These are phyloP conservation scores for Lepeophtheirus nordmannii DNA, from an alignment of 2,888 invertebrate species.

Conservation along the genomic window DNA sequence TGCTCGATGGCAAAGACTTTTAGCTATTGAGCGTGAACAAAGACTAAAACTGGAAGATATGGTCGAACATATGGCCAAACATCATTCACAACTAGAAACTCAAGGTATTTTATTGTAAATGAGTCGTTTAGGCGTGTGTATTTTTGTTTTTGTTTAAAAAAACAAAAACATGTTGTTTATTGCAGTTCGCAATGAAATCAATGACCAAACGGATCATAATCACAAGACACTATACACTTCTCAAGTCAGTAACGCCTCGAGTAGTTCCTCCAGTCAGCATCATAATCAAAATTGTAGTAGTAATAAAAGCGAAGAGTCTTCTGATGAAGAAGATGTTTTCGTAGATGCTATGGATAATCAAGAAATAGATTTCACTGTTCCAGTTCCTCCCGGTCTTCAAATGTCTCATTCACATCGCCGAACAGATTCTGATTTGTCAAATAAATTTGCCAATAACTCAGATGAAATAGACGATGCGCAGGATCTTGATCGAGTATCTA, in stretches of 20 bases:
- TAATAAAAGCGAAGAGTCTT: too few relatives aligned
- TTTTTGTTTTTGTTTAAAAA: too few relatives aligned
- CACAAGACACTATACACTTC: too few relatives aligned
- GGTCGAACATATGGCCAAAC: slow-evolving; percentile 90
- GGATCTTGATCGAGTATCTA: background rate
- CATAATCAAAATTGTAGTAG: too few relatives aligned
- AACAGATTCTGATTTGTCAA: background rate
- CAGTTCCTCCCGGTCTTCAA: slow-evolving; percentile 19
- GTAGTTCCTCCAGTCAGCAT: background rate
- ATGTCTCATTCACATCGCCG: background rate
- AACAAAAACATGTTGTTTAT: too few relatives aligned
- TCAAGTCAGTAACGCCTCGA: too few relatives aligned
- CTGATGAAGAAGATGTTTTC: slow-evolving; percentile 19
- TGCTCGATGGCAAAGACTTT: slow-evolving; percentile 73
- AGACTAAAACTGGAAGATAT: slow-evolving; percentile 80
- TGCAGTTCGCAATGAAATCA: slow-evolving; percentile 41
- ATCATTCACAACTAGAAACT: slow-evolving; percentile 87
- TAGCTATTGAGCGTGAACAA: slow-evolving; percentile 89
- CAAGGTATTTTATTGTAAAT: too few relatives aligned
- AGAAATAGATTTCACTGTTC: slow-evolving; percentile 3
- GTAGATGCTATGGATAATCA: slow-evolving; percentile 22
- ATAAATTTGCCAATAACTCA: slow-evolving; percentile 5
- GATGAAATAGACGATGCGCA: background rate
- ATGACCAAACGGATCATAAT: background rate
- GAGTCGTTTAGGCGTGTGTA: too few relatives aligned